A percentile compares a stretch with the other conserved stretches of the same genome.
phyloP scores from a whole-genome alignment of 2,113 vertebrate genomes.

The Morone saxatilis region DNA sequence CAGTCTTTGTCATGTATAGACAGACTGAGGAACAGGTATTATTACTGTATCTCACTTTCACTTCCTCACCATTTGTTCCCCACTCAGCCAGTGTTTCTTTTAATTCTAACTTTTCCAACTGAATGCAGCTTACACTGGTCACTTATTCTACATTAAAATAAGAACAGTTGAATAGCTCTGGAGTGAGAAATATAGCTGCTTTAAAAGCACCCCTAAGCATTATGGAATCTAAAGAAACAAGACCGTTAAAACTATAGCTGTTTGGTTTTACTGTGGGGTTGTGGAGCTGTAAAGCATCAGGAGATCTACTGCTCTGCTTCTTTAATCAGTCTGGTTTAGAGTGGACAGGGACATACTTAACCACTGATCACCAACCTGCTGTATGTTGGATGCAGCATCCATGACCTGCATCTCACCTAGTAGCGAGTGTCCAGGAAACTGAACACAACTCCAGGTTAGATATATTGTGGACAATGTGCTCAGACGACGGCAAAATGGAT shows the following conservation, averaged over 20 bases:
- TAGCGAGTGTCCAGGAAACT: constrained; percentile 26
- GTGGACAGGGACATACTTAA: constrained; percentile 40
- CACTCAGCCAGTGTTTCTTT: not conserved
- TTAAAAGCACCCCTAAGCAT: constrained; percentile 1
- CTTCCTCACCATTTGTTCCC: not conserved
- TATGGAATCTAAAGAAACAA: constrained; percentile 31
- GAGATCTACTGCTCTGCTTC: constrained; percentile 46
- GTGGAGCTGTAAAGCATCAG: constrained; percentile 38
- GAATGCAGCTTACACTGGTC: not conserved
- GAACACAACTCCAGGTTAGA: constrained; percentile 32
- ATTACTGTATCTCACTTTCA: not conserved
- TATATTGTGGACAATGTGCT: constrained; percentile 35
- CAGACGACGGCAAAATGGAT: constrained; percentile 39
- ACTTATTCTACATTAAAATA: not conserved
- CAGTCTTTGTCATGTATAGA: not conserved
- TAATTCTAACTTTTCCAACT: not conserved
- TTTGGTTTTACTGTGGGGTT: constrained; percentile 35
- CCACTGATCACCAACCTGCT: constrained; percentile 52
- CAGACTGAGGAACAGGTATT: not conserved
- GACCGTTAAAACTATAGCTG: constrained; percentile 9
- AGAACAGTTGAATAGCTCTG: not conserved
- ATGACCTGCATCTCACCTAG: constrained; percentile 55
- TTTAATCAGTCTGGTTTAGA: constrained; percentile 68
- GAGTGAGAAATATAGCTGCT: not conserved
- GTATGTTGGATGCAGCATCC: constrained; percentile 43